Evolutionary conservation across 2,797 vertebrate genomes (phyloP).

Genomic region (Pseudopleuronectes americanus): DNA sequence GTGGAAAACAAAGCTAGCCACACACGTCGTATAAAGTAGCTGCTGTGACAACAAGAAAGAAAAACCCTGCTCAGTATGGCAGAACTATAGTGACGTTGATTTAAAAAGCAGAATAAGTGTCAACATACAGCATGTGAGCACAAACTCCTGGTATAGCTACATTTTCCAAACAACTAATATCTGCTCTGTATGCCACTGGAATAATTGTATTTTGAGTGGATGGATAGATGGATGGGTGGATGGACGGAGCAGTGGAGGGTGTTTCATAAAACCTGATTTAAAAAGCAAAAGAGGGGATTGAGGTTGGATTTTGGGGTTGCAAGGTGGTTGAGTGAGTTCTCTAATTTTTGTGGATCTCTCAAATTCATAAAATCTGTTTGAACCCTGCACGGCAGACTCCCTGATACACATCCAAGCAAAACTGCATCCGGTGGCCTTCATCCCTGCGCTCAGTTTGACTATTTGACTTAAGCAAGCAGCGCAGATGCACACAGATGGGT

Average conservation of each 20-base stretch:
- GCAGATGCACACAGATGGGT: conserved; percentile 57
- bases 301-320: conserved; percentile 32
- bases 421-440: conserved; percentile 63
- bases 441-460: conserved; percentile 62
- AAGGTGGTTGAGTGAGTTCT: conserved; percentile 39
- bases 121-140: conserved; percentile 12
- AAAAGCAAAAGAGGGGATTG: conserved; percentile 69
- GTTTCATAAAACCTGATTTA: conserved; percentile 64
- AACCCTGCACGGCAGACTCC: conserved; percentile 5
- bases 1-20: conserved; percentile 69
- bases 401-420: conserved; percentile 47
- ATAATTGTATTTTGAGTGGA: conserved; percentile 47
- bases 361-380: conserved; percentile 40
- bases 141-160: conserved; percentile 7
- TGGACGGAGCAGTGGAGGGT: conserved; percentile 58
- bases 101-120: conserved; percentile 22
- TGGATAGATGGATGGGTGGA: conserved; percentile 44
- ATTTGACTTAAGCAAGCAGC: conserved; percentile 52
- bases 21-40: conserved; percentile 46
- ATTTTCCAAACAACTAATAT: conserved; percentile 58
- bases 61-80: conserved; percentile 27
- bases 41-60: conserved; percentile 56
- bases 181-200: conserved; percentile 38
- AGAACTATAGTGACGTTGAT: conserved; percentile 31
- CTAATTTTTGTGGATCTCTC: conserved; percentile 26